These are phyloP conservation scores for Bombus difficillimus DNA, from an alignment of 1,140 invertebrate genomes.

Conservation along the genomic window DNA sequence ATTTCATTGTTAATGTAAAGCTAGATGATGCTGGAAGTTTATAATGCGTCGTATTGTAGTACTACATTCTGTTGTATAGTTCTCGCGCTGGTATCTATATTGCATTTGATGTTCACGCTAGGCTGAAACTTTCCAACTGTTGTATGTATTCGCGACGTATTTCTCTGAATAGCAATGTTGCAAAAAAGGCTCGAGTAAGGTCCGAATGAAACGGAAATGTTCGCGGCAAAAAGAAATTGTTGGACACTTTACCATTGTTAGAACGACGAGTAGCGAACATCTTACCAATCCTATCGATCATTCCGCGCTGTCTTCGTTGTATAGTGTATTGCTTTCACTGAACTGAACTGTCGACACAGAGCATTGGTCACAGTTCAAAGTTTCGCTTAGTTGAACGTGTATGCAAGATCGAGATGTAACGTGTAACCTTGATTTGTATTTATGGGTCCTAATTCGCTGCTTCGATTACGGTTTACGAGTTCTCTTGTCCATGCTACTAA, in stretches of 20 bases:
- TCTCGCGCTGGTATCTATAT: slow-evolving; percentile 28
- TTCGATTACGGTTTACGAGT: slow-evolving; percentile 18
- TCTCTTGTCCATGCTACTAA: slow-evolving; percentile 10
- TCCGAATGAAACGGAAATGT: not conserved
- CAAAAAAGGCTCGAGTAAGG: not conserved
- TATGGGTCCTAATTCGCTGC: slow-evolving; percentile 45
- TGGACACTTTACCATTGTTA: slow-evolving; percentile 14
- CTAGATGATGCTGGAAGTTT: not conserved
- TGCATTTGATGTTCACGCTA: slow-evolving; percentile 11
- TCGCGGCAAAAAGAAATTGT: slow-evolving; percentile 36
- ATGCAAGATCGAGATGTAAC: slow-evolving; percentile 31
- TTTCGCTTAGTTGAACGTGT: slow-evolving; percentile 49
- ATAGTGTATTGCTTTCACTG: slow-evolving; percentile 33
- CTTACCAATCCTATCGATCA: slow-evolving; percentile 58
- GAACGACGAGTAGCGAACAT: slow-evolving; percentile 20
- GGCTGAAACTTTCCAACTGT: slow-evolving; percentile 39
- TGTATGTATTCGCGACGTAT: slow-evolving; percentile 48
- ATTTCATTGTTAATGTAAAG: slow-evolving; percentile 41
- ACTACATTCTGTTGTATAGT: not conserved
- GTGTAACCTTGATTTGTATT: slow-evolving; percentile 52
- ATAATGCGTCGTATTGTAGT: slow-evolving; percentile 8
- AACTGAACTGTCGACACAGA: slow-evolving; percentile 11
- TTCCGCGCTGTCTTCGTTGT: slow-evolving; percentile 53
- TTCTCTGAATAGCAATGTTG: not conserved
- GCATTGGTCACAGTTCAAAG: slow-evolving; percentile 47